Evolutionary conservation across 1,140 invertebrate genomes (phyloP), one percentile per base, ranked within the genome.

Genomic region (Drosophila tani): DNA sequence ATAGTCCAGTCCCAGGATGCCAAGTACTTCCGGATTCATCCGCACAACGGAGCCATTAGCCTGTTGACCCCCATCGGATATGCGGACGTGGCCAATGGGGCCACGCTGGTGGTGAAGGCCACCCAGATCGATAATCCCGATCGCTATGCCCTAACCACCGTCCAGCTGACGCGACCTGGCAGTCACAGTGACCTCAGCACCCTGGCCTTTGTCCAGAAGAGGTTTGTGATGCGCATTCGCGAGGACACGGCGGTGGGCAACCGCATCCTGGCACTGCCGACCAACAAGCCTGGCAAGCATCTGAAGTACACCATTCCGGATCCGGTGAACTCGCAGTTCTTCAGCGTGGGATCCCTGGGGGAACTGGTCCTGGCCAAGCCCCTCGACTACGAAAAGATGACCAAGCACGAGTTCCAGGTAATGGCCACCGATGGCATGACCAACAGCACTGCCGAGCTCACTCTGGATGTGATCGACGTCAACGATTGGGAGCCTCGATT

Each of bases 401-500:
- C 95, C 47, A 94, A 94, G 35, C 97, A 97, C 83, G 94, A 94
- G 51, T 97, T 98, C 86, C 84, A 96, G 75, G 96, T 97, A n/a
- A 95, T 96, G 91, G 97, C 96, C 9, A 97, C 97, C 4, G 97
- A 98, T 93, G 97, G 97, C 0, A 70, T 91, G 55, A 86, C 81
- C 17, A 93, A 93, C 47, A 91, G 91, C 70, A 95, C 84, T 0
- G 94, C 95, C 2, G 93, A 94, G 41, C 94, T 98, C 0, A 97
- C 97, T 64, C 94, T 99, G 9, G 95, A 96, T 0, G 96, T 99
- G 4, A 93, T 97, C 77, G 96, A 98, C 92, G 96, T 98, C 0
- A 99, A 99, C 91, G 97, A 98, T 91, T 98, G 97, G 97, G 97
- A 98, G 93, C 98, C 98, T 2, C 94, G 97, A 38, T 98, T 99